These are phyloP conservation scores for Ganaspis sp. DNA, from an alignment of 1,140 invertebrate genomes.

Conservation along the genomic window DNA sequence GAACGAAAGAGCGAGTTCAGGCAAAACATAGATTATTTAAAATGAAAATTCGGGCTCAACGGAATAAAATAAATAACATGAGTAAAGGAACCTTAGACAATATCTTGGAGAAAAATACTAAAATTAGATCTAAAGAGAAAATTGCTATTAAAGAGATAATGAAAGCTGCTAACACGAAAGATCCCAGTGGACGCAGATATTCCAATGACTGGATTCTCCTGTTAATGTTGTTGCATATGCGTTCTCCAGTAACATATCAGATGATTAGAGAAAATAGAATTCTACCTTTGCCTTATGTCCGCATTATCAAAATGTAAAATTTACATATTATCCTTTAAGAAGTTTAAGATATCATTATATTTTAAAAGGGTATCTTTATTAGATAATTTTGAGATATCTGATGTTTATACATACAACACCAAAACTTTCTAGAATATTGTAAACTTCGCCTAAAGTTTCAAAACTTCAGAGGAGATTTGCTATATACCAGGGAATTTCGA, in stretches of 20 bases:
- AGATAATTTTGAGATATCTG: no score
- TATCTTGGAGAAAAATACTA: not conserved
- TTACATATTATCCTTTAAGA: not conserved
- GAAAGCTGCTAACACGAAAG: not conserved
- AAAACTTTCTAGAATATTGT: no score
- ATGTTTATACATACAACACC: no score
- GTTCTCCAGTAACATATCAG: conserved; percentile 23
- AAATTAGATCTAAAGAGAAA: not conserved
- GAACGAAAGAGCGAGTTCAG: not conserved
- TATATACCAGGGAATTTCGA: no score
- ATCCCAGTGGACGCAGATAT: conserved; percentile 13
- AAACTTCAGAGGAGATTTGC: no score
- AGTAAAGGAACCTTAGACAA: not conserved
- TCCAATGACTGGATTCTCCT: conserved; percentile 36
- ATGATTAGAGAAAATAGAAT: conserved; percentile 35
- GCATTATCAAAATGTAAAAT: conserved; percentile 34
- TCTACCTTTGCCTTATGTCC: conserved; percentile 29
- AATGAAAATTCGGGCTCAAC: not conserved
- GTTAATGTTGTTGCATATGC: conserved; percentile 36
- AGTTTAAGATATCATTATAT: no score
- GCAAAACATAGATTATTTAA: not conserved
- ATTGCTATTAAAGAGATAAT: conserved; percentile 16
- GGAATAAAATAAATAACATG: not conserved
- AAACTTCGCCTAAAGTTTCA: no score
- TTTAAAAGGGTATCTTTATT: no score